Evolutionary conservation across 2,797 vertebrate species (phyloP), one percentile per base, ranked within the genome.

Genomic region (Neopelma chrysocephalum): DNA sequence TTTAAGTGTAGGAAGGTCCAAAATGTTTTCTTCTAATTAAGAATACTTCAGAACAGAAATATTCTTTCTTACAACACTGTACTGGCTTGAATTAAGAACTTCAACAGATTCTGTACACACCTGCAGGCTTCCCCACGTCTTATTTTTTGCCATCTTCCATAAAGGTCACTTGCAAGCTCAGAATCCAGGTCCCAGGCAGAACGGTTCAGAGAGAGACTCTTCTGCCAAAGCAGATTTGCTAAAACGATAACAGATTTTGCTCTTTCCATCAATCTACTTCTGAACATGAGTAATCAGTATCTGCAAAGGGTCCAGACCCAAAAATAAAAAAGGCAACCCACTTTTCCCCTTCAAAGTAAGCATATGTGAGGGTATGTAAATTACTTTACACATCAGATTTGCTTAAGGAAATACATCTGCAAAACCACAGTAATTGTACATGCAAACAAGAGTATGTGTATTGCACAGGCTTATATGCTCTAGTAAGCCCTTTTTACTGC

Each of bases 161-260:
- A 99, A 70, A 99, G 98, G 68, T 99, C 98, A 79, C 98, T 97
- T 47, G 98, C 98, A 96, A 99, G 98, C 87, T 98, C 98, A 31
- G 98, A 98, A 98, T 99, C 99, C 60, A 98, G 92, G 3, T 96
- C 95, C 99, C 99, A 99, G 47, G 98, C 98, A 29, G 98, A 98
- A 71, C 3, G 83, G 83, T 98, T 98, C 89, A 99, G 97, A 89
- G 99, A 98, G 89, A 99, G 98, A 78, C 98, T 98, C 72, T 96
- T 98, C 96, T 99, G 98, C 99, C 99, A 99, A 78, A 98, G 98
- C 36, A 96, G 94, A 77, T 88, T 98, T 87, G 98, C 99, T 99
- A 93, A 79, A 97, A 98, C 15, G 2, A 93, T 57, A 97, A 88
- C 9, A 96, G 71, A 96, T 77, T 58, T 38, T 93, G 23, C 19